Base-by-base conservation (phyloP, 2,888 invertebrate species). In the Abrostola tripartita region DNA sequence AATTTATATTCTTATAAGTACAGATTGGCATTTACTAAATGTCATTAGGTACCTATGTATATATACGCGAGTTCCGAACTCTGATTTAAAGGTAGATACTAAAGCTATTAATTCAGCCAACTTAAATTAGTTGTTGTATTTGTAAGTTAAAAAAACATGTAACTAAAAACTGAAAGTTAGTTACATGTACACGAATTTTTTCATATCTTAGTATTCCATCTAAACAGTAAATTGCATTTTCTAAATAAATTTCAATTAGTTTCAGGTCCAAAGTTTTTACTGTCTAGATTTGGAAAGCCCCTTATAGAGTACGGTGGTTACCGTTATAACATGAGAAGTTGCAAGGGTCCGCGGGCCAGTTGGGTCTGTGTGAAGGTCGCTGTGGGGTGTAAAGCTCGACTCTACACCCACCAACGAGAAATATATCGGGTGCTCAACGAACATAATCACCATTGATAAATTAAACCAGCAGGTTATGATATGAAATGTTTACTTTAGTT, bases 341-440 rank as follows among this genome's bases (percentile, higher is more conserved):
- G 49, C 41, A 63, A 38, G 9, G 59, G 75, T 8, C 53, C 49
- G 0, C 65, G 38, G 24, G 71, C 59, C 5, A 50, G 62, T 36
- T 76, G 75, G 68, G 57, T 61, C 1, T 76, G 76, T 44, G 71
- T 68, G 0, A 68, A 50, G 37, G 65, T 68, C 5, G 50, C 68
- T 6, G 11, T 9, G 9, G 75, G 76, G 9, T 76, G 76, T 37
- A 75, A 63, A 37, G 78, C 75, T 0, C 64, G 58, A 7, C 59
- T 76, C 50, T 61, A 60, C 44, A 76, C 76, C 0, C 5, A 59
- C 6, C 11, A 71, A 5, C 53, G 63, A n/a, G 35, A 35, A 14
- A 65, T 76, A 24, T 42, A 57, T 6, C 37, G 59, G 36, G 47
- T 51, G 5, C 2, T 10, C 0, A 14, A 61, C 49, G 40, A n/a